phyloP scores from a whole-genome alignment of 2,888 invertebrate species.

The Anthrax anthrax region DNA sequence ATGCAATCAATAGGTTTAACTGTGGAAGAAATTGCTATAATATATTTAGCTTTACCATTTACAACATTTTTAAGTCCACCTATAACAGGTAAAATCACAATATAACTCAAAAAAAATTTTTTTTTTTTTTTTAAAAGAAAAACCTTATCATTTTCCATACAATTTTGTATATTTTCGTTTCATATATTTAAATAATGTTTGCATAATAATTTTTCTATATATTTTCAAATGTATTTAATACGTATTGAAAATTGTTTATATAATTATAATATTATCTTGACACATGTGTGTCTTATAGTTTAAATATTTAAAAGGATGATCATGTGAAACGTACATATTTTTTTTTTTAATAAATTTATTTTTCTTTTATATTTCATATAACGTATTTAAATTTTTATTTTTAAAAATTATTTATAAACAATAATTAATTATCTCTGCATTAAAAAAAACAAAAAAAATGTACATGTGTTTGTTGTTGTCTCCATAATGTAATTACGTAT shows the following conservation, averaged over 20 bases:
- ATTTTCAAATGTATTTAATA: too few relatives aligned
- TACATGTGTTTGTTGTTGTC: too few relatives aligned
- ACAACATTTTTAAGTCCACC: slow-evolving; percentile 77
- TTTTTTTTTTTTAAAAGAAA: not conserved
- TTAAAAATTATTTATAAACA: too few relatives aligned
- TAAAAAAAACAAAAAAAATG: too few relatives aligned
- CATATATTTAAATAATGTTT: not conserved
- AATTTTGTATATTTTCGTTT: not conserved
- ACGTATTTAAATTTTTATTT: too few relatives aligned
- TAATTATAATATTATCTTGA: slow-evolving; percentile 1
- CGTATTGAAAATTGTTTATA: too few relatives aligned
- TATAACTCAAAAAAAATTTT: not conserved
- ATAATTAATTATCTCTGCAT: too few relatives aligned
- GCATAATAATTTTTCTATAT: too few relatives aligned
- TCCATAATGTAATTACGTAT: too few relatives aligned
- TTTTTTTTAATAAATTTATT: too few relatives aligned
- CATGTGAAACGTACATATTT: not conserved
- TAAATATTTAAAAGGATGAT: slow-evolving; percentile 2
- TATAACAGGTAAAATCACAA: slow-evolving; percentile 44
- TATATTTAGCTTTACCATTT: slow-evolving; percentile 73
- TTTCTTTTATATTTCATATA: too few relatives aligned
- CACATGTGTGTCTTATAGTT: not conserved
- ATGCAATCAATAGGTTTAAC: slow-evolving; percentile 80
- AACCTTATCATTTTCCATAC: too few relatives aligned
- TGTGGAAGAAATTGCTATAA: slow-evolving; percentile 73